These are phyloP conservation scores for Punctoribates punctum DNA, from an alignment of 2,888 invertebrate genomes.

Conservation along the genomic window DNA sequence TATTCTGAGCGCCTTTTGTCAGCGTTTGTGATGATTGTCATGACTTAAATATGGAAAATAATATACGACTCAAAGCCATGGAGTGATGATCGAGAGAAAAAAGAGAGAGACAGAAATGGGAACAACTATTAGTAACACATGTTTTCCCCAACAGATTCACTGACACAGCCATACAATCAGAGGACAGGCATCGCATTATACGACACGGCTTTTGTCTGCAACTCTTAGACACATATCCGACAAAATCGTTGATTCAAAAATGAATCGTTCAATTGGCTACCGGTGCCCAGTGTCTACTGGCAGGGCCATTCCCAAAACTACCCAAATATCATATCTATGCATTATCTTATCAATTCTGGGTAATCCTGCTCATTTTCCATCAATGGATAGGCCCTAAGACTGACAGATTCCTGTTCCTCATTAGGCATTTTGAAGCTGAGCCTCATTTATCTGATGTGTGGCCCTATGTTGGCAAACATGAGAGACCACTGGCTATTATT, in stretches of 20 bases:
- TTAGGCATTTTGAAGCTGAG: no score
- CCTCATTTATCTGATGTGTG: no score
- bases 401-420: no score
- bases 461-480: no score
- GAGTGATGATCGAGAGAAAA: background rate
- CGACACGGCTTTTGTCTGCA: conserved; percentile 9
- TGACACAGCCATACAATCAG: conserved; percentile 1
- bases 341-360: no score
- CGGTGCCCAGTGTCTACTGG: background rate
- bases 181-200: conserved; percentile 26
- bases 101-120: background rate
- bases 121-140: conserved; percentile 37
- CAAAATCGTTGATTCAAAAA: conserved; percentile 35
- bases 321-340: no score
- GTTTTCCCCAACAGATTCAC: conserved; percentile 15
- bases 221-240: conserved; percentile 28
- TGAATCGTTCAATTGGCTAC: background rate
- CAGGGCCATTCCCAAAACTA: background rate
- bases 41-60: conserved; percentile 18
- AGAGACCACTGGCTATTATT: background rate
- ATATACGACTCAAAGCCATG: background rate
- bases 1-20: background rate
- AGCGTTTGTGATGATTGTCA: background rate
- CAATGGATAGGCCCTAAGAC: no score
- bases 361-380: no score